These are phyloP conservation scores for Cuculus canorus DNA, from an alignment of 2,797 vertebrate species.

Conservation along the genomic window DNA sequence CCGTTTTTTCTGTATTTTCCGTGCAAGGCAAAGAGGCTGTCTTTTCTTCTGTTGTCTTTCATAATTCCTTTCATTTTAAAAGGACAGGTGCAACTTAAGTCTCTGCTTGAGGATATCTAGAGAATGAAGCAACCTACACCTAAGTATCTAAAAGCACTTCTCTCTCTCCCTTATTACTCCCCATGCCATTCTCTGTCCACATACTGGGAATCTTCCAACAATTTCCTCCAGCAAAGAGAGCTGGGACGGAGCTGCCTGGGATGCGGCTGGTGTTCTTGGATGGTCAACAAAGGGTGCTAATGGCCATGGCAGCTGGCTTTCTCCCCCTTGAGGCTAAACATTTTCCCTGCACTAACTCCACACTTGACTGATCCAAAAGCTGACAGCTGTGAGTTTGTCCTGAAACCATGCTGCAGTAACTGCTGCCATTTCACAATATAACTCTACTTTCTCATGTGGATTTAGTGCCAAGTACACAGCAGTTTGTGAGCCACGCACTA, in stretches of 20 bases:
- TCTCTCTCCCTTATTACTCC: not conserved
- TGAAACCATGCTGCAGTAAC: slow-evolving; percentile 38
- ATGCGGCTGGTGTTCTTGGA: not conserved
- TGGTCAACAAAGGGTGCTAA: slow-evolving; percentile 55
- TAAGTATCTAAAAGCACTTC: not conserved
- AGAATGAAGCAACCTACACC: not conserved
- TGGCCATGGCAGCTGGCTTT: slow-evolving; percentile 29
- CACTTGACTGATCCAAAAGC: slow-evolving; percentile 59
- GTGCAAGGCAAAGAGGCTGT: not conserved
- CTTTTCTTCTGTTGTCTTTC: not conserved
- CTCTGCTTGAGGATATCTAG: not conserved
- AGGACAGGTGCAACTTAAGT: not conserved
- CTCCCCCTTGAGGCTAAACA: slow-evolving; percentile 54
- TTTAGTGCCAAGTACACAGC: slow-evolving; percentile 24
- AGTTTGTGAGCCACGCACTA: not conserved
- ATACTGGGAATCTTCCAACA: slow-evolving; percentile 10
- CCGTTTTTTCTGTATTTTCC: not conserved
- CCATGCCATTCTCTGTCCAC: not conserved
- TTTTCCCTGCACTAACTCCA: slow-evolving; percentile 56
- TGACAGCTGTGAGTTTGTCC: slow-evolving; percentile 53
- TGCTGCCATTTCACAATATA: slow-evolving; percentile 51
- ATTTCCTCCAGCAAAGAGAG: slow-evolving; percentile 13
- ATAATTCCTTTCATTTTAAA: not conserved
- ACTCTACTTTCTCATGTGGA: slow-evolving; percentile 57
- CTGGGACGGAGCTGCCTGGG: slow-evolving; percentile 33